Conservation (phyloP, 2,113 vertebrate genomes). For the Jaculus jaculus region DNA sequence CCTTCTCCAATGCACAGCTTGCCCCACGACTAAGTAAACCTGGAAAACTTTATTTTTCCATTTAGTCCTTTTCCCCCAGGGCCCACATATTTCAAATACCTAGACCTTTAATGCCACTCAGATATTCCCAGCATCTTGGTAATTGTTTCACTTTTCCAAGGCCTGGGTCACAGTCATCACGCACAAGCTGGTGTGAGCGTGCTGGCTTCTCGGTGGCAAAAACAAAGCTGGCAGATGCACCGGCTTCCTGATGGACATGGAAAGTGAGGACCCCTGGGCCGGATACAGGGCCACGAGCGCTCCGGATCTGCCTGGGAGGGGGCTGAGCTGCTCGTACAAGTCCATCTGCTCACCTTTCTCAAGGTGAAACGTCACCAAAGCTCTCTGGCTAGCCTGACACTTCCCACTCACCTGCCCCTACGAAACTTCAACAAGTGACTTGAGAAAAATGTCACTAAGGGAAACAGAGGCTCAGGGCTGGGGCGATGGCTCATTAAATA, state of each 20-base stretch:
- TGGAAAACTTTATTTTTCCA: not conserved
- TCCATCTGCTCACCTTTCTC: not conserved
- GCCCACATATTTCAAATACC: not conserved
- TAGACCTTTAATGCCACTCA: not conserved
- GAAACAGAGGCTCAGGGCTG: not conserved
- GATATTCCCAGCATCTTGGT: not conserved
- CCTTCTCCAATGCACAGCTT: not conserved
- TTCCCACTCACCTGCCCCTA: not conserved
- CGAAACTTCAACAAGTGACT: not conserved
- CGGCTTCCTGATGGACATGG: accelerated
- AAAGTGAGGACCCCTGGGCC: not conserved
- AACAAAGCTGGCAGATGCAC: not conserved
- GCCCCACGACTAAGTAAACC: not conserved
- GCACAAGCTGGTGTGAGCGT: not conserved
- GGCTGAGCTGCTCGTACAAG: not conserved
- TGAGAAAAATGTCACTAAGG: not conserved
- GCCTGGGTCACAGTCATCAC: not conserved
- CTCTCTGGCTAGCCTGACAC: not conserved
- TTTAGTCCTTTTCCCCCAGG: not conserved
- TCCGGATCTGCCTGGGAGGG: not conserved
- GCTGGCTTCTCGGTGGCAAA: accelerated
- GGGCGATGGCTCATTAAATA: no score
- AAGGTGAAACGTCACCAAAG: not conserved
- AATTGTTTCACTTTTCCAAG: not conserved
- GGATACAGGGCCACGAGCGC: not conserved